phyloP scores from a whole-genome alignment of 2,888 invertebrate genomes.

The Dorcus parallelipipedus region DNA sequence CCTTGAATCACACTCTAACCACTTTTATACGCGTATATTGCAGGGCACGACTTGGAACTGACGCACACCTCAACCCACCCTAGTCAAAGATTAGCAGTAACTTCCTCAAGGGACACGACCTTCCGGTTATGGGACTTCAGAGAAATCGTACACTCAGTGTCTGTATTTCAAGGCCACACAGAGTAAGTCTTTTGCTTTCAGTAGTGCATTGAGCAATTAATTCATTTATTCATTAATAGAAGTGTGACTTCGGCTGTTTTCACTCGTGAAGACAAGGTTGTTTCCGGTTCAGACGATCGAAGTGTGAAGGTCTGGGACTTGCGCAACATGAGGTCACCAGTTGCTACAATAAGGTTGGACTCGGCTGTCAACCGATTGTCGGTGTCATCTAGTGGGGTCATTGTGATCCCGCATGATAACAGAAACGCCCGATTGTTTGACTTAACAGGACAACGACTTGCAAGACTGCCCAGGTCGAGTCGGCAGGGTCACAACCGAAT shows the following conservation, averaged over 20 bases:
- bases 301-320: slow-evolving; percentile 99
- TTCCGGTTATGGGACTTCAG: slow-evolving; percentile 98
- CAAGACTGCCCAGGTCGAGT: slow-evolving; percentile 84
- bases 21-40: slow-evolving; percentile 21
- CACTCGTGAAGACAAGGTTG: slow-evolving; percentile 91
- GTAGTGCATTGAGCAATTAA: too few relatives aligned
- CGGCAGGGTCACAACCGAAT: slow-evolving; percentile 93
- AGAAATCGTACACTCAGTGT: slow-evolving; percentile 93
- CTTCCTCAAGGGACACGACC: slow-evolving; percentile 95
- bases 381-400: slow-evolving; percentile 77
- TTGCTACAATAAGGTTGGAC: slow-evolving; percentile 91
- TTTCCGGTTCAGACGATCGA: slow-evolving; percentile 96
- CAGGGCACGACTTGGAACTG: slow-evolving; percentile 94
- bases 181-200: slow-evolving; percentile 66
- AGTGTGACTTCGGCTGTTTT: slow-evolving; percentile 97
- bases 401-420: slow-evolving; percentile 98
- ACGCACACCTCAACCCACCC: slow-evolving; percentile 92
- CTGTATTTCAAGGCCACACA: slow-evolving; percentile 98
- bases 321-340: slow-evolving; percentile 94
- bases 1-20: neutral
- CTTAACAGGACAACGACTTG: slow-evolving; percentile 85
- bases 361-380: slow-evolving; percentile 91
- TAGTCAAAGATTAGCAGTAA: slow-evolving; percentile 86
- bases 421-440: slow-evolving; percentile 85
- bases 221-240: slow-evolving; percentile 52